Conservation (phyloP, 2,888 invertebrate genomes). For the Colletes collaris region DNA sequence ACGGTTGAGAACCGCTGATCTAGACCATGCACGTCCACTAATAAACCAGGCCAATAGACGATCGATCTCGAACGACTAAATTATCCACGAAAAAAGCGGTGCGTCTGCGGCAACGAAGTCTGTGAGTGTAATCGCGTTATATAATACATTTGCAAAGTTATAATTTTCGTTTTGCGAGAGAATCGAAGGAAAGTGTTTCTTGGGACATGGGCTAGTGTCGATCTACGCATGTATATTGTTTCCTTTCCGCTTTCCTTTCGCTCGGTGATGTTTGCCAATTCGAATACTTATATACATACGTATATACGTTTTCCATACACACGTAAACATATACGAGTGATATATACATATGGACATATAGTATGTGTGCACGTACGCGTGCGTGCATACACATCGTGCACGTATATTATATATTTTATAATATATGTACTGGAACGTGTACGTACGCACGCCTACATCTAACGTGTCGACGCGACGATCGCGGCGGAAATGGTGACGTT, state of each 20-base stretch:
- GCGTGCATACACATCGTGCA: too few relatives aligned
- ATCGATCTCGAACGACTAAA: constrained; percentile 36
- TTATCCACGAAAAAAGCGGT: constrained; percentile 53
- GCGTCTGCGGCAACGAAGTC: constrained; percentile 74
- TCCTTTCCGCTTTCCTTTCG: constrained; percentile 43
- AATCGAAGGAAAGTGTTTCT: constrained; percentile 79
- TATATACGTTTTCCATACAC: constrained; percentile 14
- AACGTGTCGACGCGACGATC: background rate
- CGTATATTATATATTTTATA: too few relatives aligned
- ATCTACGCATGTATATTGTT: constrained; percentile 51
- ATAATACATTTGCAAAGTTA: background rate
- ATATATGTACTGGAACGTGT: too few relatives aligned
- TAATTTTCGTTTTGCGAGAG: constrained; percentile 1
- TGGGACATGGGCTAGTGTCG: constrained; percentile 85
- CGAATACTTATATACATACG: constrained; percentile 4
- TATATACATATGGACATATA: background rate
- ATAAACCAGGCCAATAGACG: constrained; percentile 48
- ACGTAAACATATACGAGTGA: background rate
- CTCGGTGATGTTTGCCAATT: constrained; percentile 41
- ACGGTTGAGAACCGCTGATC: constrained; percentile 18
- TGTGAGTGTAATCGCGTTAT: constrained; percentile 66
- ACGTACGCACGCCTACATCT: too few relatives aligned
- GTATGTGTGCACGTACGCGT: constrained; percentile 8
- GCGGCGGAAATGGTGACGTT: constrained; percentile 33
- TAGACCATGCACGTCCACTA: constrained; percentile 9